These are phyloP conservation scores for Talpa occidentalis DNA, from an alignment of 2,113 vertebrate species.

Conservation along the genomic window DNA sequence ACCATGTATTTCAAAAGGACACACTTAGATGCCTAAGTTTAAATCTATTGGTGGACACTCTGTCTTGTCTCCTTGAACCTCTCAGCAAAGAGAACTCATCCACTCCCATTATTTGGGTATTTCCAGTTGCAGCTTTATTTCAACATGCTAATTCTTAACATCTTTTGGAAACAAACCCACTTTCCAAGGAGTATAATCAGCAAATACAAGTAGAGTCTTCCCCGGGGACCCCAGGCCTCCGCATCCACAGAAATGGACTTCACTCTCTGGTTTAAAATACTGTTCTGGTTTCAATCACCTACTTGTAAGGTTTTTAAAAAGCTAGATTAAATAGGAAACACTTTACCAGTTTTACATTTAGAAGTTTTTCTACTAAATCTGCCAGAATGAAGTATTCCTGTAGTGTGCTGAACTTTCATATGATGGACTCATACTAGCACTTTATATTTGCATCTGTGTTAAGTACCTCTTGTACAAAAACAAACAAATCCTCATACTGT, in stretches of 20 bases:
- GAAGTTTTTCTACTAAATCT: slow-evolving; percentile 9
- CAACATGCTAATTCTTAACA: neutral
- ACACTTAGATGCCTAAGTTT: neutral
- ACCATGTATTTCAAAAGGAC: neutral
- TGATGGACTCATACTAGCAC: neutral
- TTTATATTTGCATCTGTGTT: neutral
- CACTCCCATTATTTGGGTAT: neutral
- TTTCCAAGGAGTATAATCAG: neutral
- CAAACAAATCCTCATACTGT: neutral
- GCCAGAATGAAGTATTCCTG: neutral
- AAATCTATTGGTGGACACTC: neutral
- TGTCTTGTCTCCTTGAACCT: neutral
- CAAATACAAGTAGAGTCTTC: neutral
- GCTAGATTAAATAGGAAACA: neutral
- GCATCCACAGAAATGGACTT: neutral
- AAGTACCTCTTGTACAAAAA: neutral
- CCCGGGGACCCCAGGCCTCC: neutral
- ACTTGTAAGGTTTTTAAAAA: neutral
- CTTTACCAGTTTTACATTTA: neutral
- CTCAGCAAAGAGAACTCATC: neutral
- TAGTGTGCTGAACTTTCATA: neutral
- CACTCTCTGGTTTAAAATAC: neutral
- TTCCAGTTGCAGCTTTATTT: neutral
- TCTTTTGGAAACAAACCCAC: neutral
- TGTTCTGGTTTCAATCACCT: neutral